Base-by-base conservation (phyloP, 2,888 invertebrate genomes). In the Sepioteuthis lessoniana region DNA sequence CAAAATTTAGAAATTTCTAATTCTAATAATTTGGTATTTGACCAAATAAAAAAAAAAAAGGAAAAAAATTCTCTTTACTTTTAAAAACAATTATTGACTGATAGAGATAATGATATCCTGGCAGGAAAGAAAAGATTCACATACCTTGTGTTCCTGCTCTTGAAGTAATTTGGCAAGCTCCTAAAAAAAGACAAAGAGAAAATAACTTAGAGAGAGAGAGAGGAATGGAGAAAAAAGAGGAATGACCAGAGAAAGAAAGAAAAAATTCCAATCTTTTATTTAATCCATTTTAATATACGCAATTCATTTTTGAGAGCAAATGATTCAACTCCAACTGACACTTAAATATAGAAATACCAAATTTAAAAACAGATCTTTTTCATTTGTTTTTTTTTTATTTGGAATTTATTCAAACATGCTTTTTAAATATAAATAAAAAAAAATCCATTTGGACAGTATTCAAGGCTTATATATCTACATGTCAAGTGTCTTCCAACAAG, bases 121-220 rank as follows among this genome's bases (percentile, higher is more conserved):
- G 31, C 25, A 92, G 10, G n/a, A 92, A 92, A 42, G 8, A 3
- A 92, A 93, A 93, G 31, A 50, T 92, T 38, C 42, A 60, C 97
- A 97, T 96, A 97, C 97, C 96, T 98, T 98, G 95, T 98, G 98
- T 97, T 98, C 98, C 97, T 98, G 98, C 96, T 98, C 98, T 97
- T 98, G 98, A 55, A 98, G 97, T 95, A 98, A 98, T 95, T 98
- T 97, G 0, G 98, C 98, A 92, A 98, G 97, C 97, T 98, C 98
- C 98, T 98, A 95, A 90, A 55, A n/a, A 96, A 92, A 95, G 76
- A 95, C 91, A 94, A 94, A 94, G 46, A 50, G 47, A 94, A 37
- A 90, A 25, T 25, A 13, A 19, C 93, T 50, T 35, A 93, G 50
- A 37, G 42, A 76, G 13, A 94, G 35, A 91, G 76, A 28, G 55